These are phyloP conservation scores for Scortum barcoo DNA, from an alignment of 2,113 vertebrate genomes.

Conservation along the genomic window DNA sequence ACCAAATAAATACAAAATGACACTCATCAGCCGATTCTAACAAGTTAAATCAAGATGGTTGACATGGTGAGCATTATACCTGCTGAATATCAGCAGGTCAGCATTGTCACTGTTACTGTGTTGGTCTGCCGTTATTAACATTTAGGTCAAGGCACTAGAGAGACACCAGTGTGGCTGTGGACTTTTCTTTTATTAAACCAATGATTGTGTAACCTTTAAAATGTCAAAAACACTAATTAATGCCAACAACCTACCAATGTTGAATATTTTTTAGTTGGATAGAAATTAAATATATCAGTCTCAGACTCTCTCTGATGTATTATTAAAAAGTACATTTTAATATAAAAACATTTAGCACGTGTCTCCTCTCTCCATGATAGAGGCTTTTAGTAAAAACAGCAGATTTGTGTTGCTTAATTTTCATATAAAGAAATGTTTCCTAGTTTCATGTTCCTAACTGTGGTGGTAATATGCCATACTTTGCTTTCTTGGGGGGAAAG, in stretches of 20 bases:
- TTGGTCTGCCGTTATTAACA: too few species aligned
- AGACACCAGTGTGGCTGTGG: too few species aligned
- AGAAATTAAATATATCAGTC: not conserved
- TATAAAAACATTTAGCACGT: not conserved
- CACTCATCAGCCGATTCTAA: not conserved
- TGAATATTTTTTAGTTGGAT: not conserved
- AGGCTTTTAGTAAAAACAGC: not conserved
- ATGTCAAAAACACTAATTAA: not conserved
- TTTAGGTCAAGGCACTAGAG: too few species aligned
- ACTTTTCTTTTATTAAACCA: not conserved
- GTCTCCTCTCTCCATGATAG: not conserved
- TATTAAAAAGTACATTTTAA: not conserved
- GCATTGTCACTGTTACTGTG: too few species aligned
- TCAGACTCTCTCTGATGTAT: not conserved
- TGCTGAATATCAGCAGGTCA: too few species aligned
- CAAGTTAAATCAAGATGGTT: too few species aligned
- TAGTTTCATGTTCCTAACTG: not conserved
- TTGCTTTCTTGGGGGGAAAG: not conserved
- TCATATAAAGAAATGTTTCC: not conserved
- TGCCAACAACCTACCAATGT: not conserved
- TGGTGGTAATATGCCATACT: not conserved
- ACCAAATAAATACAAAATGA: not conserved
- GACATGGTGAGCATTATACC: too few species aligned
- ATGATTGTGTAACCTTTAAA: not conserved
- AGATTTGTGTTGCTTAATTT: conserved; percentile 8